phyloP scores from a whole-genome alignment of 2,113 vertebrate species.

The Chamaea fasciata region DNA sequence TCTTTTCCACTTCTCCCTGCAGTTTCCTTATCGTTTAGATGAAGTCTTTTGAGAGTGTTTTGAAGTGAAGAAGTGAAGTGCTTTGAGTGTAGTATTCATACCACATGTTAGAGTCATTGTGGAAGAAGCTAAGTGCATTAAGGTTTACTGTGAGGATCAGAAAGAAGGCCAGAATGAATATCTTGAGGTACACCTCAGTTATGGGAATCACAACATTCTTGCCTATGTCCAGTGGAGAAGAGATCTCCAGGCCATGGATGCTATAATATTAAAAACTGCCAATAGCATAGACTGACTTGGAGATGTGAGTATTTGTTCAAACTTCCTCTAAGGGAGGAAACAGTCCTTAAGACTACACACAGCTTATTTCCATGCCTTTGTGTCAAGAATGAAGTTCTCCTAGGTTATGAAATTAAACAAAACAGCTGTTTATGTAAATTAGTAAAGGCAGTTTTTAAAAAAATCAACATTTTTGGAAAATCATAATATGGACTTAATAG shows the following conservation, averaged over 20 bases:
- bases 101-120: background rate
- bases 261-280: background rate
- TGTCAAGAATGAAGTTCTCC: background rate
- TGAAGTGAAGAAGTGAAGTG: background rate
- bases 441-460: background rate
- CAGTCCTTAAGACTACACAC: background rate
- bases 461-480: background rate
- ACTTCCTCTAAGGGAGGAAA: background rate
- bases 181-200: background rate
- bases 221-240: background rate
- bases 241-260: background rate
- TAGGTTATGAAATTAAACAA: background rate
- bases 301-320: background rate
- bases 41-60: background rate
- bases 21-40: background rate
- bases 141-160: background rate
- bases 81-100: background rate
- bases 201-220: background rate
- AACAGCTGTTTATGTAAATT: constrained; percentile 2
- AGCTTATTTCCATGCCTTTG: background rate
- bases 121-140: background rate
- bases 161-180: background rate
- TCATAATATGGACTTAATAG: background rate
- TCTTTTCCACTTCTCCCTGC: background rate
- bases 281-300: background rate